A percentile compares a stretch with the other conserved stretches of the same genome.
Evolutionary conservation across 2,113 vertebrate species (phyloP).

Genomic region (Chloroceryle aenea): DNA sequence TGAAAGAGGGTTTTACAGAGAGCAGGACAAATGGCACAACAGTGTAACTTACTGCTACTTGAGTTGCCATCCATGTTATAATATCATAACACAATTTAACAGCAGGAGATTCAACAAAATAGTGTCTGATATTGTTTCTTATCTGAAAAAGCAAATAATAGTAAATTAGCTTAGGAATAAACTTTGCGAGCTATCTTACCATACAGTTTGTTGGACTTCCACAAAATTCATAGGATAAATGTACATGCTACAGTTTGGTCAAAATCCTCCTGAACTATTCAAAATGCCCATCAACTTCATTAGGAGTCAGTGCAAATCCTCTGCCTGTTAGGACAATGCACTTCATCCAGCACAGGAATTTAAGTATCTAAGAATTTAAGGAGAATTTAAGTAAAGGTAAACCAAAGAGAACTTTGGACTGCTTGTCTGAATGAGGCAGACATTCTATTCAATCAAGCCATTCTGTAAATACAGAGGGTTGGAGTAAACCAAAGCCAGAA

Average conservation of each 20-base stretch:
- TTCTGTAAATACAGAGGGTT: neutral
- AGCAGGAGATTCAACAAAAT: conserved; percentile 83
- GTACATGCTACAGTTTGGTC: neutral
- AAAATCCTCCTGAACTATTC: neutral
- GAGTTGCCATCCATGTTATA: conserved; percentile 90
- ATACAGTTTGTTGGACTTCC: neutral
- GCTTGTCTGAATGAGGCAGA: neutral
- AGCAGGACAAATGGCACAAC: conserved; percentile 95
- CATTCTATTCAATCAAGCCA: neutral
- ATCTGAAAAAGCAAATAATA: conserved; percentile 76
- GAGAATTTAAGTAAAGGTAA: neutral
- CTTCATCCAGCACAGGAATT: neutral
- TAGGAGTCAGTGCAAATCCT: neutral
- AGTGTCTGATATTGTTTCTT: conserved; percentile 88
- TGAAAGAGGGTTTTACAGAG: conserved; percentile 87
- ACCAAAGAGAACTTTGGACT: neutral
- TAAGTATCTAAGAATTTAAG: neutral
- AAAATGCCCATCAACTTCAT: neutral
- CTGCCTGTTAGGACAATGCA: neutral
- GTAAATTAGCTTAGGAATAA: neutral
- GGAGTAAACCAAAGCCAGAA: neutral
- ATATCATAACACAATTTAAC: conserved; percentile 89
- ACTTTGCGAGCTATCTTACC: neutral
- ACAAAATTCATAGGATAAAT: neutral
- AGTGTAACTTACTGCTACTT: conserved; percentile 93